Evolutionary conservation across 2,113 vertebrate species (phyloP).

Genomic region (Platanista minor): DNA sequence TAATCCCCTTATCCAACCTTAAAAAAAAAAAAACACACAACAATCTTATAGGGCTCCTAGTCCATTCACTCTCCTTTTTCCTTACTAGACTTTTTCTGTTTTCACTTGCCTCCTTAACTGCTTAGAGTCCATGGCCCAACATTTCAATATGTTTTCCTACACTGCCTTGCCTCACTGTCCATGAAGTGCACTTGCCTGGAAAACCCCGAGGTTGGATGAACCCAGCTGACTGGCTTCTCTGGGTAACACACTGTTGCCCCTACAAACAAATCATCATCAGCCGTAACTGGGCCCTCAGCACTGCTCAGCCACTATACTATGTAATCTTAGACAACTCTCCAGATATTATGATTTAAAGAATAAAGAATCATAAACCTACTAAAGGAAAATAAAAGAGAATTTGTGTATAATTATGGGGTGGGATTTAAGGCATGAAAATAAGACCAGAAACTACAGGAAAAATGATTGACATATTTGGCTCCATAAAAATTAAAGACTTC

Average conservation of each 20-base stretch:
- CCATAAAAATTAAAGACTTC: background rate
- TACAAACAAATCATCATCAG: background rate
- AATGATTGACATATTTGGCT: background rate
- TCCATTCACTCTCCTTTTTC: background rate
- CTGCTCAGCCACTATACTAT: background rate
- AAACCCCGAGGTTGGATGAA: background rate
- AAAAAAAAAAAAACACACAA: background rate
- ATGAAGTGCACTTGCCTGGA: background rate
- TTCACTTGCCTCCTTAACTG: background rate
- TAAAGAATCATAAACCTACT: background rate
- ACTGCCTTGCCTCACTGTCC: background rate
- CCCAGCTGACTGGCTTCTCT: background rate
- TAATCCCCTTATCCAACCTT: background rate
- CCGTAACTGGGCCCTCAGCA: background rate
- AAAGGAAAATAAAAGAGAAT: background rate
- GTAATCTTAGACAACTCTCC: background rate
- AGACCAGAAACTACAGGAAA: background rate
- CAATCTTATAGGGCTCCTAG: background rate
- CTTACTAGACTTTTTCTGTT: background rate
- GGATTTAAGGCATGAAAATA: background rate
- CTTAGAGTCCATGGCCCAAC: background rate
- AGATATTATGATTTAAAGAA: background rate
- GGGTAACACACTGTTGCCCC: background rate
- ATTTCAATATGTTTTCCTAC: background rate
- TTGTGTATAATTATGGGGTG: background rate